These are phyloP conservation scores for Limosa lapponica DNA, from an alignment of 2,797 vertebrate species.

Conservation along the genomic window DNA sequence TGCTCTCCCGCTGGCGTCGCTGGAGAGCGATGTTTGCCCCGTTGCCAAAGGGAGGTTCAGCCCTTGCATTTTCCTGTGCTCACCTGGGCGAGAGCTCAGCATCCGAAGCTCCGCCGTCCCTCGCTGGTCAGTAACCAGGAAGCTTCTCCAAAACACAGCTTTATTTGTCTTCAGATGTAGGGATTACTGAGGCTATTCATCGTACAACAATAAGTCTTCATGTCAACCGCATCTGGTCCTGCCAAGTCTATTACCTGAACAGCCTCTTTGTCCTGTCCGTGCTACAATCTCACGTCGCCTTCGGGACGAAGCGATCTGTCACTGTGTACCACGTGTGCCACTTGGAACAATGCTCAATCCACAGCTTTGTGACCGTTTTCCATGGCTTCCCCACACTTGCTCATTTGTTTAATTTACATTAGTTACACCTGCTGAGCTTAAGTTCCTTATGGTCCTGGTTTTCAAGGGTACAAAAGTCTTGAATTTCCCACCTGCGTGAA, in stretches of 20 bases:
- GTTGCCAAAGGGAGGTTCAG: neutral
- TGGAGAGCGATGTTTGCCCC: rapidly evolving
- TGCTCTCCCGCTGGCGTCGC: neutral
- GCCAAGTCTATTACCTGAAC: neutral
- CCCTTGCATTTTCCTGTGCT: neutral
- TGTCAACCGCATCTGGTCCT: neutral
- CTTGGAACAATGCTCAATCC: neutral
- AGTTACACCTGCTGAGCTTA: neutral
- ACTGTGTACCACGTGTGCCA: rapidly evolving
- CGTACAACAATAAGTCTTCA: neutral
- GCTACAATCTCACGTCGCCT: neutral
- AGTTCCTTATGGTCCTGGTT: neutral
- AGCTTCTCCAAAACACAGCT: neutral
- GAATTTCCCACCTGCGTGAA: neutral
- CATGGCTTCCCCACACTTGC: neutral
- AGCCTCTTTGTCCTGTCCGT: neutral
- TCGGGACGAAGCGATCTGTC: neutral
- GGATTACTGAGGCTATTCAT: neutral
- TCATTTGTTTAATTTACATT: neutral
- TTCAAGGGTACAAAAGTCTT: neutral
- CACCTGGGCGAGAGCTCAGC: neutral
- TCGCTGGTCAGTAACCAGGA: neutral
- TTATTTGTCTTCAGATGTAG: neutral
- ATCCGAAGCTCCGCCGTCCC: rapidly evolving
- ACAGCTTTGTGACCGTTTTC: neutral